Evolutionary conservation across 2,113 vertebrate species (phyloP).

Genomic region (Mirounga angustirostris): DNA sequence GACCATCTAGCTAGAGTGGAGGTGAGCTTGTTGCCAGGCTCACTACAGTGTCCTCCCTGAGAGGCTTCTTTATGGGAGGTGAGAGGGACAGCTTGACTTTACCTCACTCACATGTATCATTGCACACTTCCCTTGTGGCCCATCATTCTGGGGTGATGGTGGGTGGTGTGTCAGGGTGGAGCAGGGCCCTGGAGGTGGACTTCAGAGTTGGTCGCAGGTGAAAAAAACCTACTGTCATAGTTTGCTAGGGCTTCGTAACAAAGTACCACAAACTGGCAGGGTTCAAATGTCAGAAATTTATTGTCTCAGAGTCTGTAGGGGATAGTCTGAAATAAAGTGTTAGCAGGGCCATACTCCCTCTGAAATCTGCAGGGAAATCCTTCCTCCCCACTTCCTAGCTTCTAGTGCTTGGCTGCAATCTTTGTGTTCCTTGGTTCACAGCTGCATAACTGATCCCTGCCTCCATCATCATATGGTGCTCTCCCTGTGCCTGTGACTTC

Average conservation of each 20-base stretch:
- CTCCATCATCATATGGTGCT: too few species aligned
- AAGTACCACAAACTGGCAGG: not conserved
- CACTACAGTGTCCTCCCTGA: not conserved
- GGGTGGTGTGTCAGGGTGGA: too few species aligned
- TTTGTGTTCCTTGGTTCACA: not conserved
- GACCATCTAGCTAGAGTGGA: not conserved
- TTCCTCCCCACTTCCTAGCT: not conserved
- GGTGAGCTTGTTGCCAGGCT: not conserved
- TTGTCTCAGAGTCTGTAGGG: not conserved
- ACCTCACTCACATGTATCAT: too few species aligned
- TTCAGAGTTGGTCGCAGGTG: not conserved
- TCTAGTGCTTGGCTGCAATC: not conserved
- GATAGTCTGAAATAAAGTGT: not conserved
- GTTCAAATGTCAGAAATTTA: not conserved
- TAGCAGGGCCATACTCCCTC: too few species aligned
- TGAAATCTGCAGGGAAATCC: not conserved
- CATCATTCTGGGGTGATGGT: not conserved
- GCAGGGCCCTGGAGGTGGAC: not conserved
- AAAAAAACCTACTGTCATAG: not conserved
- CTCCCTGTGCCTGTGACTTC: not conserved
- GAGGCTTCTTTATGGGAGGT: not conserved
- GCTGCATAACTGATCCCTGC: not conserved
- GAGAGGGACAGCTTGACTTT: not conserved
- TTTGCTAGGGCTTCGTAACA: not conserved
- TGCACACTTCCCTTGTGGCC: not conserved